These are phyloP conservation scores for Caenorhabditis virilis DNA, from an alignment of 2,888 invertebrate genomes.

Conservation along the genomic window DNA sequence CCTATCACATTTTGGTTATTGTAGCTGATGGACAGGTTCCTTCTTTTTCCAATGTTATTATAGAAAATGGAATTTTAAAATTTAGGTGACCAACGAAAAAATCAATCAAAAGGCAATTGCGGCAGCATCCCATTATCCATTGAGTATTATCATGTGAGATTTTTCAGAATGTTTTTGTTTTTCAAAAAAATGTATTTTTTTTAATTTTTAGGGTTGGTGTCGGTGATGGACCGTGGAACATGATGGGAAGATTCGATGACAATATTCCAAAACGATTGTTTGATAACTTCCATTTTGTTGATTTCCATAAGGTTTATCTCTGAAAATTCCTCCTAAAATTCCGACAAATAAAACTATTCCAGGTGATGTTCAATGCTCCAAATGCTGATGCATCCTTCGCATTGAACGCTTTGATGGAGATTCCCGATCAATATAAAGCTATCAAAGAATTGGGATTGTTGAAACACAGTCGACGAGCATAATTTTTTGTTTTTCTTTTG, in stretches of 20 bases:
- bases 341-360: constrained; percentile 1
- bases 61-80: background rate
- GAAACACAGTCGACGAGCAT: constrained; percentile 63
- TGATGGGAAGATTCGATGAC: constrained; percentile 73
- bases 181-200: no score
- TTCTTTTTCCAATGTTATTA: no score
- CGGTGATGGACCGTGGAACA: constrained; percentile 73
- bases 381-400: constrained; percentile 71
- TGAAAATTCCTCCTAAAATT: background rate
- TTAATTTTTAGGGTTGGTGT: constrained; percentile 70
- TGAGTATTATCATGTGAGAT: constrained; percentile 71
- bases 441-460: constrained; percentile 64
- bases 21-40: constrained; percentile 72
- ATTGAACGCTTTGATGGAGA: constrained; percentile 72
- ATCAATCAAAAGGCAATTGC: constrained; percentile 71
- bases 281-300: constrained; percentile 73
- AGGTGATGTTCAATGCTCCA: constrained; percentile 68
- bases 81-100: constrained; percentile 70
- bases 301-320: constrained; percentile 70
- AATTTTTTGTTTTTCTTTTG: no score
- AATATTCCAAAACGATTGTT: constrained; percentile 71
- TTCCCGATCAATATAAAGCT: constrained; percentile 68
- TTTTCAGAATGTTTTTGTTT: no score
- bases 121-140: constrained; percentile 71
- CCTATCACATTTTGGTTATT: constrained; percentile 72